These are phyloP conservation scores for Nomada ruficornis DNA, from an alignment of 2,888 invertebrate genomes.

Conservation along the genomic window DNA sequence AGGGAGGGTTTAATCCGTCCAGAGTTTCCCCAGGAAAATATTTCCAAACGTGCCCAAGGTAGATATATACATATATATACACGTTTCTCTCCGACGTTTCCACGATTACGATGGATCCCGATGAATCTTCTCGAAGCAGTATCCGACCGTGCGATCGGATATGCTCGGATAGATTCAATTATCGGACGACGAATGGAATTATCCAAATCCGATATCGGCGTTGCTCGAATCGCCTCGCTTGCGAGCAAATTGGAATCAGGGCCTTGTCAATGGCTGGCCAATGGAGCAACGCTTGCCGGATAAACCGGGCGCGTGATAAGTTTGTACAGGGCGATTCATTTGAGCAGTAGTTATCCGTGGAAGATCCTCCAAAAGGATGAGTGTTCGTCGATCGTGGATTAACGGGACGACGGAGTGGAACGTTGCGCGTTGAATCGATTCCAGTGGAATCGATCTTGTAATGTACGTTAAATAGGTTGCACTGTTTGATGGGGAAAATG, in stretches of 20 bases:
- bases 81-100: not conserved
- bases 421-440: too few species aligned
- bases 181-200: slow-evolving; percentile 51
- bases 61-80: not conserved
- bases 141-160: slow-evolving; percentile 25
- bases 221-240: slow-evolving; percentile 38
- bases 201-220: slow-evolving; percentile 51
- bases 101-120: not conserved
- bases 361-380: not conserved
- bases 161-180: slow-evolving; percentile 44
- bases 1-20: slow-evolving; percentile 19
- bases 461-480: too few species aligned
- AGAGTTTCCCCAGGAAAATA: slow-evolving; percentile 25
- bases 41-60: not conserved
- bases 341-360: not conserved
- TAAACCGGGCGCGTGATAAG: slow-evolving; percentile 22
- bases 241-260: slow-evolving; percentile 36
- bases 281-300: slow-evolving; percentile 17
- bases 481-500: too few species aligned
- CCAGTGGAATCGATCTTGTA: too few species aligned
- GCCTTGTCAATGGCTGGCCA: slow-evolving; percentile 27
- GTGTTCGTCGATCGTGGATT: not conserved
- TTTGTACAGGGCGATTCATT: slow-evolving; percentile 16
- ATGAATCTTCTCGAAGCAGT: slow-evolving; percentile 17
- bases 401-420: too few species aligned